Percentiles rank a stretch among this genome's conserved stretches.
Evolutionary conservation across 2,797 vertebrate genomes (phyloP).

Genomic region (Octomys mimax): DNA sequence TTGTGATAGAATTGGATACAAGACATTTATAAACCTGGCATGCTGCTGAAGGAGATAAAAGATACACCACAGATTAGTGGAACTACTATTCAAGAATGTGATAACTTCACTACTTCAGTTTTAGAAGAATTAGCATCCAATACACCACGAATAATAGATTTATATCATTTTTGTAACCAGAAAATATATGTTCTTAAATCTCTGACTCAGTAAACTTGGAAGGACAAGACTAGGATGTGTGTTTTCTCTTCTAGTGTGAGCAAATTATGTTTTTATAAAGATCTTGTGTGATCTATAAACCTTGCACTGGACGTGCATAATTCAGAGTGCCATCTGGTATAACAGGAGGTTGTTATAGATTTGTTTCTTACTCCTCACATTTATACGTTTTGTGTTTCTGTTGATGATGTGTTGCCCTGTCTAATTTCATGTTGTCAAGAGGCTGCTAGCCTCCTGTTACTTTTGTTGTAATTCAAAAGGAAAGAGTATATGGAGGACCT

Average conservation of each 20-base stretch:
- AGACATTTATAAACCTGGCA: neutral
- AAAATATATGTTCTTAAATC: constrained; percentile 11
- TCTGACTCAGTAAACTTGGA: neutral
- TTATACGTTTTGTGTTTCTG: neutral
- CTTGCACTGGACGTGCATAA: constrained; percentile 18
- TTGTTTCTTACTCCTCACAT: constrained; percentile 36
- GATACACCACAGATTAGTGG: neutral
- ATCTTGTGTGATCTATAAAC: neutral
- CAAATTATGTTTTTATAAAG: neutral
- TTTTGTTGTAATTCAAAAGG: neutral
- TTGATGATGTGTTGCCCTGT: neutral
- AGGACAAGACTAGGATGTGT: constrained; percentile 13
- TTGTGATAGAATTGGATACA: neutral
- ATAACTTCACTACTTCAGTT: neutral
- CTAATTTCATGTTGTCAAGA: constrained; percentile 14
- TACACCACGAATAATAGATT: neutral
- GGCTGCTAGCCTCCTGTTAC: neutral
- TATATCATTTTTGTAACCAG: neutral
- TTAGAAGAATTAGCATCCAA: neutral
- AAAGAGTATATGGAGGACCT: neutral
- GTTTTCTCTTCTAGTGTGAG: constrained; percentile 26
- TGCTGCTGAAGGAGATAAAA: neutral
- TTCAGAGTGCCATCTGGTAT: constrained; percentile 43
- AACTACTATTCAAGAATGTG: neutral
- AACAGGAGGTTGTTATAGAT: neutral